Evolutionary conservation across 2,888 invertebrate species (phyloP).

Genomic region (Drosophila longiperda): DNA sequence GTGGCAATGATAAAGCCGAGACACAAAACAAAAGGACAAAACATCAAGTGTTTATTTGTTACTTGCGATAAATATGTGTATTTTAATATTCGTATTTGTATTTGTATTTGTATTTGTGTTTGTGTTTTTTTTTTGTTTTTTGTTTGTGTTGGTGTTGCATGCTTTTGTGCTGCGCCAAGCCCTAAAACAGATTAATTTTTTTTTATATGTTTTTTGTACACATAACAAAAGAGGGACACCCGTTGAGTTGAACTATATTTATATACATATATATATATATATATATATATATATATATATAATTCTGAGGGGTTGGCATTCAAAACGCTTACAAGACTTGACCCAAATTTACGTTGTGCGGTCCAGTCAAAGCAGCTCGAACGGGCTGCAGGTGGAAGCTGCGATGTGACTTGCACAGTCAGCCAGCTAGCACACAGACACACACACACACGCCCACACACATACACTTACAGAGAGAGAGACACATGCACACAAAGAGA

Average conservation of each 20-base stretch:
- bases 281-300: slow-evolving; percentile 1
- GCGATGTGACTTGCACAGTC: slow-evolving; percentile 41
- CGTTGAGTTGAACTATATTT: slow-evolving; percentile 19
- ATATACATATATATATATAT: slow-evolving; percentile 7
- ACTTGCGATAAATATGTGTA: neutral
- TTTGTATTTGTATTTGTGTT: slow-evolving; percentile 4
- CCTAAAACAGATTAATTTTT: slow-evolving; percentile 46
- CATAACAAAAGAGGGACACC: slow-evolving; percentile 9
- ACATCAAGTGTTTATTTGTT: slow-evolving; percentile 61
- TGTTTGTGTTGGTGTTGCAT: slow-evolving; percentile 47
- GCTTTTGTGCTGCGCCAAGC: slow-evolving; percentile 57
- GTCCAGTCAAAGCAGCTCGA: slow-evolving; percentile 61
- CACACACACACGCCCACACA: slow-evolving; percentile 16
- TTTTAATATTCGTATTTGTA: neutral
- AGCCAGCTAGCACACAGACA: slow-evolving; percentile 1
- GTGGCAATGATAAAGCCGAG: slow-evolving; percentile 30
- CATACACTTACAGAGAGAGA: slow-evolving; percentile 14
- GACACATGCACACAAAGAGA: slow-evolving; percentile 38
- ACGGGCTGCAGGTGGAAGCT: slow-evolving; percentile 59
- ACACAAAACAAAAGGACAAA: slow-evolving; percentile 29
- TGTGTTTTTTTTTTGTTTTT: neutral
- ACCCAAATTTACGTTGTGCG: slow-evolving; percentile 76
- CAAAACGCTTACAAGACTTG: slow-evolving; percentile 70
- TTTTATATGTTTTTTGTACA: slow-evolving; percentile 8
- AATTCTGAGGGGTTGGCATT: slow-evolving; percentile 24